Percentiles rank a stretch among this genome's conserved stretches.
Evolutionary conservation across 2,113 vertebrate species (phyloP).

Genomic region (Aldabrachelys gigantea): DNA sequence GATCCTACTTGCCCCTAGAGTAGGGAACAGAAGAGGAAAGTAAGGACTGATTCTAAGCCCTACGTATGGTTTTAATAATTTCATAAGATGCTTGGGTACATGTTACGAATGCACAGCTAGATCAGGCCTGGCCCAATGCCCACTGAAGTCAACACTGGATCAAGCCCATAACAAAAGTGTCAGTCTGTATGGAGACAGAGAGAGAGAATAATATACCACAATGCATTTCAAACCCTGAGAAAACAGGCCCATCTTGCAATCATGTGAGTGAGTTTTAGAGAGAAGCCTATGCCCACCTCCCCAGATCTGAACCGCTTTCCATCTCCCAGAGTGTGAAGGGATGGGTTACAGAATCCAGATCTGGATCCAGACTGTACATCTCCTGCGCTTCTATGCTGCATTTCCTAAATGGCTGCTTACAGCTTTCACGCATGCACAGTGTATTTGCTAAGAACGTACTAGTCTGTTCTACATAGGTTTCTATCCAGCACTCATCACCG

Average conservation of each 20-base stretch:
- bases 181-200: not conserved
- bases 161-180: not conserved
- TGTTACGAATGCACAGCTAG: not conserved
- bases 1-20: fast-evolving
- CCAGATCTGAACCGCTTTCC: not conserved
- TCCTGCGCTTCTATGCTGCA: not conserved
- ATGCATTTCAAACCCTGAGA: not conserved
- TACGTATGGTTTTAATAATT: no score
- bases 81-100: not conserved
- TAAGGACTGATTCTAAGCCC: not conserved
- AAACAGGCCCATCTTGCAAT: not conserved
- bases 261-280: not conserved
- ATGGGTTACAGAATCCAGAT: not conserved
- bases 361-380: not conserved
- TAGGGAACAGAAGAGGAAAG: not conserved
- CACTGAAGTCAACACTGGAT: not conserved
- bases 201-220: not conserved
- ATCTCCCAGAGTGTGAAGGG: not conserved
- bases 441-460: not conserved
- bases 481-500: not conserved
- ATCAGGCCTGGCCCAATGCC: not conserved
- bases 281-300: not conserved
- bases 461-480: not conserved
- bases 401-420: not conserved
- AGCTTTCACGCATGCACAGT: not conserved